Conservation (phyloP, 2,797 vertebrate species). For the Meda fulgida region DNA sequence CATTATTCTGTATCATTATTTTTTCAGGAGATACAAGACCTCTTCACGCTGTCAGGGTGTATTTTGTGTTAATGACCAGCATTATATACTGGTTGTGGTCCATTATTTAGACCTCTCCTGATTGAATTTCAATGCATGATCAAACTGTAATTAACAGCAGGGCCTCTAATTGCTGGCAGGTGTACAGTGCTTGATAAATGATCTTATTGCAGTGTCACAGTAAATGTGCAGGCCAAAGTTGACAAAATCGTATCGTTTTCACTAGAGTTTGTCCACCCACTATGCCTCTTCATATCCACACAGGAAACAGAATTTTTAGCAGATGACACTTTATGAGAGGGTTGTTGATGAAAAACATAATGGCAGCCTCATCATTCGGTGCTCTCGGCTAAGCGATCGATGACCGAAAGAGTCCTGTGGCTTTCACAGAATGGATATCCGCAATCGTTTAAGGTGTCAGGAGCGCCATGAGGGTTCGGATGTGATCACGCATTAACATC, state of each 20-base stretch:
- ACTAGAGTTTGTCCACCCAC: constrained; percentile 34
- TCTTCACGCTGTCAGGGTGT: neutral
- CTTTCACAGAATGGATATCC: constrained; percentile 9
- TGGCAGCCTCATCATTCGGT: constrained; percentile 19
- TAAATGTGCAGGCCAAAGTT: neutral
- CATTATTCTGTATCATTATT: neutral
- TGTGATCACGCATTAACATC: constrained; percentile 46
- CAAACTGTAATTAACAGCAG: constrained; percentile 32
- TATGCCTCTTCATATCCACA: constrained; percentile 17
- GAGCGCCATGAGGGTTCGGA: neutral
- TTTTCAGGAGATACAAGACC: neutral
- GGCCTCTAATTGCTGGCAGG: constrained; percentile 12
- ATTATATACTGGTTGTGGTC: constrained; percentile 13
- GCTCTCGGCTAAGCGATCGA: constrained; percentile 19
- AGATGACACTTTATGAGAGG: constrained; percentile 35
- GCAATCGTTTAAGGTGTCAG: constrained; percentile 16
- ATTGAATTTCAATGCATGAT: constrained; percentile 31
- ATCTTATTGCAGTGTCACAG: constrained; percentile 10
- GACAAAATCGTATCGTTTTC: constrained; percentile 16
- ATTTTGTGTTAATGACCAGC: constrained; percentile 4
- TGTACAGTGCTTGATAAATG: constrained; percentile 20
- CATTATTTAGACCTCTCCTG: constrained; percentile 16
- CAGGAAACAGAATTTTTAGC: neutral
- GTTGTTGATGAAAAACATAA: constrained; percentile 43
- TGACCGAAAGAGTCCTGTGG: constrained; percentile 9